phyloP scores from a whole-genome alignment of 2,797 vertebrate species.

The Anas acuta region DNA sequence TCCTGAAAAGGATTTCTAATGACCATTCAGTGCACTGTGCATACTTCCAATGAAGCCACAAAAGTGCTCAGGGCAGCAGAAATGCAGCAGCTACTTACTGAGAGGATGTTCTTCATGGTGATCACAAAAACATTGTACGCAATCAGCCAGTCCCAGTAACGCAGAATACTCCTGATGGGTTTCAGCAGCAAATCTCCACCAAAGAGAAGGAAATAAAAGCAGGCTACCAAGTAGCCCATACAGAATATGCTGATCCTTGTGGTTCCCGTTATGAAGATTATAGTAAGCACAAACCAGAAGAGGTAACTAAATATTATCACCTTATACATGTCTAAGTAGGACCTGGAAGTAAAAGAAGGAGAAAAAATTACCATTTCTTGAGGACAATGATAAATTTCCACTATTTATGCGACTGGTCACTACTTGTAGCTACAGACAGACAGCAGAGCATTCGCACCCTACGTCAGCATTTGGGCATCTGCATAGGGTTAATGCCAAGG shows the following conservation, averaged over 20 bases:
- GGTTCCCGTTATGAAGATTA: conserved; percentile 99
- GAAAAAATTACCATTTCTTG: not conserved
- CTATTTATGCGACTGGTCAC: not conserved
- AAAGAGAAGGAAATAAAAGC: conserved; percentile 98
- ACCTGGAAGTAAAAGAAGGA: conserved; percentile 79
- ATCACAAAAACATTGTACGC: conserved; percentile 98
- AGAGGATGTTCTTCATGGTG: conserved; percentile 98
- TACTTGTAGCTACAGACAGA: not conserved
- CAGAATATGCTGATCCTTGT: conserved; percentile 98
- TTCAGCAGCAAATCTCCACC: conserved; percentile 94
- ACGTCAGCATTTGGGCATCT: not conserved
- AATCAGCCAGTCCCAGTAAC: conserved; percentile 98
- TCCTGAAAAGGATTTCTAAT: not conserved
- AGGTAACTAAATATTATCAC: conserved; percentile 98
- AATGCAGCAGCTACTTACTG: conserved; percentile 80
- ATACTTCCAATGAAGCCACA: not conserved
- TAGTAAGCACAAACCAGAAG: conserved; percentile 99
- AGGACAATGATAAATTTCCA: not conserved
- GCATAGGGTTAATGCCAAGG: not conserved
- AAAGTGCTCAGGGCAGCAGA: not conserved
- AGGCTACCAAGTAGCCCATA: conserved; percentile 98
- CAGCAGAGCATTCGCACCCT: not conserved
- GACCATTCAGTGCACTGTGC: not conserved
- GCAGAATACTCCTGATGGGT: conserved; percentile 95
- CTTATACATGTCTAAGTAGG: conserved; percentile 98